A percentile compares a stretch with the other conserved stretches of the same genome.
phyloP scores from a whole-genome alignment of 2,797 vertebrate species.

The Rhabdophis nuchalis region DNA sequence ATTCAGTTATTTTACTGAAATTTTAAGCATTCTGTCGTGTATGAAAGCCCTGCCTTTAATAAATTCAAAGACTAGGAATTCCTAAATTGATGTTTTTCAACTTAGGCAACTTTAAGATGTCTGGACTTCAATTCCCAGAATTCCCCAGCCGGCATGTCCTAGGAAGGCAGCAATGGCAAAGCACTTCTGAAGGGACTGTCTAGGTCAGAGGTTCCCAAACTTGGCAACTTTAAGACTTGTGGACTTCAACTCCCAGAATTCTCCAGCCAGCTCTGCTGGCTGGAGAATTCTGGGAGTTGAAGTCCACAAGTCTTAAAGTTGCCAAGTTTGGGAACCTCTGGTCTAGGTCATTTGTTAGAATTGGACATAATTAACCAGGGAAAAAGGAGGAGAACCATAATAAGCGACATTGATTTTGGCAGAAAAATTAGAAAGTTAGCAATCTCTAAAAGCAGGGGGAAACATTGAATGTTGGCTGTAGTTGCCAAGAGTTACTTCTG shows the following conservation, averaged over 20 bases:
- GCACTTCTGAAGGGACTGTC: not conserved
- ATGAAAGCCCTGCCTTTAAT: not conserved
- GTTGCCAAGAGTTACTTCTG: not conserved
- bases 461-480: not conserved
- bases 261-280: too few relatives aligned
- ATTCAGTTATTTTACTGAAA: not conserved
- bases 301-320: too few relatives aligned
- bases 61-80: not conserved
- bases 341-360: not conserved
- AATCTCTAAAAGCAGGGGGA: not conserved
- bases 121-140: not conserved
- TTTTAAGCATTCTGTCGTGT: not conserved
- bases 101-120: not conserved
- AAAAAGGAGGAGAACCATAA: not conserved
- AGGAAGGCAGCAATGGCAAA: not conserved
- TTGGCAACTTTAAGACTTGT: too few relatives aligned
- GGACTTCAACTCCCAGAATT: too few relatives aligned
- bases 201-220: too few relatives aligned
- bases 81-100: not conserved
- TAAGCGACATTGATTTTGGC: not conserved
- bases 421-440: not conserved
- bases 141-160: not conserved
- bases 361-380: not conserved
- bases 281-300: too few relatives aligned
- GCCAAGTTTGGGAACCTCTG: too few relatives aligned